Conservation (phyloP, 2,797 vertebrate genomes). For the Onychomys leucogaster region DNA sequence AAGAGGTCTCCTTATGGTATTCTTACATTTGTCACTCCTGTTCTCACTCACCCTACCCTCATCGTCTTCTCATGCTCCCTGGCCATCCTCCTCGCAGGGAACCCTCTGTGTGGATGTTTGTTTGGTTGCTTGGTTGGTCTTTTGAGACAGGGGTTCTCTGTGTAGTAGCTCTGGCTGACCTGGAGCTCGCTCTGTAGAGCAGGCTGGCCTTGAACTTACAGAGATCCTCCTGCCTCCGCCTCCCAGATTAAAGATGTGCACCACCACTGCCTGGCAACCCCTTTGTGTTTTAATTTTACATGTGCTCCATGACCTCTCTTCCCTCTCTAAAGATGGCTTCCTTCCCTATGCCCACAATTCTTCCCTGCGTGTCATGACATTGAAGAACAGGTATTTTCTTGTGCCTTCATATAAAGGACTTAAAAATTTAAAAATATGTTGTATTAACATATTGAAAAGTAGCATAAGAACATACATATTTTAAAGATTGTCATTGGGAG, state of each 20-base stretch:
- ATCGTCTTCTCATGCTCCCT: too few relatives aligned
- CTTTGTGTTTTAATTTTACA: background rate
- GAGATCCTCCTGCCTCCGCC: background rate
- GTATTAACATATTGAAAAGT: background rate
- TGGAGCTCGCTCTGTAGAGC: background rate
- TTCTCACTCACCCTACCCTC: background rate
- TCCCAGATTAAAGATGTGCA: background rate
- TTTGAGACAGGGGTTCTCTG: background rate
- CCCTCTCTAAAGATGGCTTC: background rate
- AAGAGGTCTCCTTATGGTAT: background rate
- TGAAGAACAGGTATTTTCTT: background rate
- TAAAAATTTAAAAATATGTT: background rate
- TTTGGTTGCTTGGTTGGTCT: background rate
- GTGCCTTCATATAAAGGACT: background rate
- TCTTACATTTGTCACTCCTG: background rate
- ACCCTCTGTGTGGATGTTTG: background rate
- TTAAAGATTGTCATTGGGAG: constrained; percentile 45
- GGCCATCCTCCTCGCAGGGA: background rate
- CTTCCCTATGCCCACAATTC: background rate
- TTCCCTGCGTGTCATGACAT: background rate
- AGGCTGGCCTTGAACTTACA: background rate
- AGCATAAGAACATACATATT: constrained; percentile 43
- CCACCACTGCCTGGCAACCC: background rate
- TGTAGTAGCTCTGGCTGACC: background rate
- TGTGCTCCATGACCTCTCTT: background rate